These are phyloP conservation scores for Gallinago paraguaiae DNA, from an alignment of 2,113 vertebrate species.

Conservation along the genomic window DNA sequence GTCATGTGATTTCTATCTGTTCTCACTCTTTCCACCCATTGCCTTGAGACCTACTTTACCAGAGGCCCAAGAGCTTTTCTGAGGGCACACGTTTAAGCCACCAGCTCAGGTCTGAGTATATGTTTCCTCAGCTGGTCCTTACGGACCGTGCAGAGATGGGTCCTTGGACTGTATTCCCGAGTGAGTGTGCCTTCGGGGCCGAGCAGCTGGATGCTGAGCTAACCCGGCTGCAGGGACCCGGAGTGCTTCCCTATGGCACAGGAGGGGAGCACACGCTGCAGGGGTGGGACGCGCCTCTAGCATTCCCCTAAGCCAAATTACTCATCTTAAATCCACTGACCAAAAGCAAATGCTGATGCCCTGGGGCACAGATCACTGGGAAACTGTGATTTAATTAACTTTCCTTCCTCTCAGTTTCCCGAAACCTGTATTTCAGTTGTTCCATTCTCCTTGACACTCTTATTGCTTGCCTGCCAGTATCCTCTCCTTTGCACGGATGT, in stretches of 20 bases:
- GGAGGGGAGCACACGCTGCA: background rate
- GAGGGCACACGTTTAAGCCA: background rate
- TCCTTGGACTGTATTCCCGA: accelerated
- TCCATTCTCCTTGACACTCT: background rate
- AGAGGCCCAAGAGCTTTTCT: background rate
- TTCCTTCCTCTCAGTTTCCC: background rate
- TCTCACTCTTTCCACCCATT: background rate
- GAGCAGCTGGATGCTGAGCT: background rate
- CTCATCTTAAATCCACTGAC: background rate
- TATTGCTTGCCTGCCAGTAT: background rate
- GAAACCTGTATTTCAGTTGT: background rate
- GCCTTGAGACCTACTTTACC: background rate
- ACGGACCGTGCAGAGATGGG: accelerated
- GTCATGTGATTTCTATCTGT: background rate
- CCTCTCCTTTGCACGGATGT: background rate
- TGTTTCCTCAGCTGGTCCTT: background rate
- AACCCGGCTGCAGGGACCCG: background rate
- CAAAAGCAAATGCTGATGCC: background rate
- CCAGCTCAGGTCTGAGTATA: background rate
- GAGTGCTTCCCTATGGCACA: accelerated
- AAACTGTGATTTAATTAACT: background rate
- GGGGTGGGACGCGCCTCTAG: background rate
- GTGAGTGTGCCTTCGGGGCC: accelerated
- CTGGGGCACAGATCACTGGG: background rate
- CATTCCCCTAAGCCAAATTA: background rate